phyloP scores from a whole-genome alignment of 2,888 invertebrate species.

The Ormyrus pomaceus region DNA sequence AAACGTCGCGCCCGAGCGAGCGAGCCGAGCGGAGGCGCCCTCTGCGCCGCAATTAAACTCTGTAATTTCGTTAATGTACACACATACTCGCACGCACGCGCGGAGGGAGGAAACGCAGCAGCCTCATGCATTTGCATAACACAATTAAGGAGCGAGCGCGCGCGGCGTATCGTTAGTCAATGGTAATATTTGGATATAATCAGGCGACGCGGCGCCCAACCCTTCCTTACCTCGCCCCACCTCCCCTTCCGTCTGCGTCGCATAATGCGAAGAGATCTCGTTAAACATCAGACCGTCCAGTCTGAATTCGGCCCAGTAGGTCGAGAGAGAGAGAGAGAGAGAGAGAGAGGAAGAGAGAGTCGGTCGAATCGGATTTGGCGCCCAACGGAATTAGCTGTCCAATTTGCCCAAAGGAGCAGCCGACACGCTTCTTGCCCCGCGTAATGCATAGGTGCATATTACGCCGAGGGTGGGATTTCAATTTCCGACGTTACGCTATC shows the following conservation, averaged over 20 bases:
- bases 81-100: constrained; percentile 1
- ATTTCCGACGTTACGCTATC: constrained; percentile 54
- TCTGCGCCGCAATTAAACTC: constrained; percentile 43
- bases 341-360: too few species aligned
- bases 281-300: constrained; percentile 26
- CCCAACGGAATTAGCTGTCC: constrained; percentile 53
- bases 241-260: not conserved
- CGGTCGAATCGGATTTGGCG: constrained; percentile 21
- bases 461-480: constrained; percentile 46
- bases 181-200: constrained; percentile 56
- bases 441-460: constrained; percentile 49
- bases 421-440: constrained; percentile 45
- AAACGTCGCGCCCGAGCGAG: constrained; percentile 8
- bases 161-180: constrained; percentile 48
- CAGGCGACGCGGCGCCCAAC: constrained; percentile 4
- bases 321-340: not conserved
- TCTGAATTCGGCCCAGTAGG: constrained; percentile 15
- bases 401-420: constrained; percentile 53
- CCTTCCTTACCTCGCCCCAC: not conserved
- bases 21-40: not conserved
- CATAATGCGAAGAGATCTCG: constrained; percentile 34
- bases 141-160: constrained; percentile 38
- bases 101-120: constrained; percentile 3
- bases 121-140: constrained; percentile 48
- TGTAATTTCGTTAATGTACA: constrained; percentile 47